Conservation (phyloP, 2,113 vertebrate species). For the Larimichthys polyactis region DNA sequence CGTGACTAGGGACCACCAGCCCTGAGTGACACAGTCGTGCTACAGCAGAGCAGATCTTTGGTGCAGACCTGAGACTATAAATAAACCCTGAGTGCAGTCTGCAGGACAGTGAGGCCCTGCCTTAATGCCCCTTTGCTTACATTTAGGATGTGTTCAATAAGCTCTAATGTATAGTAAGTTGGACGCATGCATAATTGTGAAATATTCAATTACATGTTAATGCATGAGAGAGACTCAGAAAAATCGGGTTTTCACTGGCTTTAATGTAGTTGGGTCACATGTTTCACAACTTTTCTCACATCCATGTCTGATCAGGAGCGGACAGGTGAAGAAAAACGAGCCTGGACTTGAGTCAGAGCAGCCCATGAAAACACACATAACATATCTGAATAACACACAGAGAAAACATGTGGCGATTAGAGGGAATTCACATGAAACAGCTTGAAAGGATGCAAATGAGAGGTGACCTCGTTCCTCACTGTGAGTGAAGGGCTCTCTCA, state of each 20-base stretch:
- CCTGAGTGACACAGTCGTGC: conserved; percentile 49
- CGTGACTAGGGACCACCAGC: conserved; percentile 70
- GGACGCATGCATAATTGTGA: not conserved
- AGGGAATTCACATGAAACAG: not conserved
- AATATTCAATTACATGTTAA: not conserved
- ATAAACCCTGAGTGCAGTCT: conserved; percentile 15
- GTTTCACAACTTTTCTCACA: not conserved
- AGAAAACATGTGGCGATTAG: not conserved
- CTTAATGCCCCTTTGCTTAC: not conserved
- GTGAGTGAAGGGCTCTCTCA: not conserved
- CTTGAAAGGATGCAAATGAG: not conserved
- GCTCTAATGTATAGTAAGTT: not conserved
- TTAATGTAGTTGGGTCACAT: not conserved
- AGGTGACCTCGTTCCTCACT: not conserved
- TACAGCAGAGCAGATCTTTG: conserved; percentile 23
- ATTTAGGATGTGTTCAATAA: no score
- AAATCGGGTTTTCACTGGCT: not conserved
- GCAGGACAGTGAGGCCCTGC: not conserved
- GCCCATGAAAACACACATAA: not conserved
- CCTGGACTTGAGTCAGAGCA: not conserved
- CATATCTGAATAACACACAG: not conserved
- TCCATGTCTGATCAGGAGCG: not conserved
- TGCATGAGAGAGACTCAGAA: not conserved
- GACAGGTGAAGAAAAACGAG: not conserved
- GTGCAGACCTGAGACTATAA: conserved; percentile 35